Percentiles rank a stretch among this genome's conserved stretches.
These are phyloP conservation scores for Nannoperca australis DNA, from an alignment of 2,797 vertebrate species.

Conservation along the genomic window DNA sequence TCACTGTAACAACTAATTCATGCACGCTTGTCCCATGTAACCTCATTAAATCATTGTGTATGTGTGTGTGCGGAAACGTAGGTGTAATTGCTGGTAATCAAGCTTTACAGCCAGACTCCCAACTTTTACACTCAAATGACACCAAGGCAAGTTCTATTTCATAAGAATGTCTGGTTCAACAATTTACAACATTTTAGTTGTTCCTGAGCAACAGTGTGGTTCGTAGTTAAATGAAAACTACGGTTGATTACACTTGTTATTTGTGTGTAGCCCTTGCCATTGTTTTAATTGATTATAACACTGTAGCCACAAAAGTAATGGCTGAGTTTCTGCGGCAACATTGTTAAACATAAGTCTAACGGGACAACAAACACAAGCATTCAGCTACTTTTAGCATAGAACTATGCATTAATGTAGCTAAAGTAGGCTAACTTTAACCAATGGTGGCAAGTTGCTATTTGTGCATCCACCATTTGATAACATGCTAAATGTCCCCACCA, in stretches of 20 bases:
- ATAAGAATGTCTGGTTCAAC: background rate
- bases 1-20: constrained; percentile 65
- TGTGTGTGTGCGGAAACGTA: constrained; percentile 37
- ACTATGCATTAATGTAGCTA: no score
- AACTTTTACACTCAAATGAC: constrained; percentile 33
- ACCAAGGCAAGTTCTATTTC: constrained; percentile 7
- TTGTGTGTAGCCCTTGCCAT: background rate
- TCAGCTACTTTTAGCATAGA: background rate
- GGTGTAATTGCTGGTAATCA: constrained; percentile 51
- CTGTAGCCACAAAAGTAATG: background rate
- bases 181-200: background rate
- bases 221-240: background rate
- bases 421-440: no score
- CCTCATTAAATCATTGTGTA: constrained; percentile 70
- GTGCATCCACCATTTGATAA: background rate
- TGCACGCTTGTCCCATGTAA: constrained; percentile 68
- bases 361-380: background rate
- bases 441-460: no score
- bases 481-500: background rate
- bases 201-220: background rate
- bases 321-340: background rate
- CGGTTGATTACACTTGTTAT: background rate
- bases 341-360: background rate
- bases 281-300: background rate
- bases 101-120: constrained; percentile 33